Evolutionary conservation across 2,113 vertebrate genomes (phyloP).

Genomic region (Hydrolagus affinis): DNA sequence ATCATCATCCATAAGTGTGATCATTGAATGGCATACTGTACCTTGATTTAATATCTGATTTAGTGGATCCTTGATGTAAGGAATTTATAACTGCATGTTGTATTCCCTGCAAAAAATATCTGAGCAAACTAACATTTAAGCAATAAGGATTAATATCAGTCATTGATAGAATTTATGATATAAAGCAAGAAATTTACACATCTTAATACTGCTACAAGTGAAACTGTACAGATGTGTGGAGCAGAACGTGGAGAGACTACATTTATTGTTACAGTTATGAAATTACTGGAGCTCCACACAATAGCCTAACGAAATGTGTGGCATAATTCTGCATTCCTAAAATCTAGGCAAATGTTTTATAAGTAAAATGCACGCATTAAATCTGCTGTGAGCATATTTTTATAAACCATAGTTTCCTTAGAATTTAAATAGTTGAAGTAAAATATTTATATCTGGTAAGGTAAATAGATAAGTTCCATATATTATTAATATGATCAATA

Average conservation of each 20-base stretch:
- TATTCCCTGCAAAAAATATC: not conserved
- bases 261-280: not conserved
- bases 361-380: too few relatives aligned
- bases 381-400: too few relatives aligned
- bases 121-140: not conserved
- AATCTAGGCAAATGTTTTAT: not conserved
- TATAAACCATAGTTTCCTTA: too few relatives aligned
- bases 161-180: not conserved
- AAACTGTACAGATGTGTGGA: not conserved
- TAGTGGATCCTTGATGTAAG: not conserved
- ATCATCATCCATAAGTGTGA: not conserved
- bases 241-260: not conserved
- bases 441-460: too few relatives aligned
- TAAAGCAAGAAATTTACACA: not conserved
- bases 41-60: not conserved
- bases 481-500: too few relatives aligned
- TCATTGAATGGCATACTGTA: not conserved
- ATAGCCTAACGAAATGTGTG: not conserved
- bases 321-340: not conserved
- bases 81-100: not conserved
- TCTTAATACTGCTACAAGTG: not conserved
- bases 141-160: not conserved
- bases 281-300: not conserved
- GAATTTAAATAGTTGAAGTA: too few relatives aligned
- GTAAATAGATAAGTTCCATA: too few relatives aligned